Evolutionary conservation across 92 coral and sea anemone species (phyloP).

Genomic region (Epizoanthus ramosus): DNA sequence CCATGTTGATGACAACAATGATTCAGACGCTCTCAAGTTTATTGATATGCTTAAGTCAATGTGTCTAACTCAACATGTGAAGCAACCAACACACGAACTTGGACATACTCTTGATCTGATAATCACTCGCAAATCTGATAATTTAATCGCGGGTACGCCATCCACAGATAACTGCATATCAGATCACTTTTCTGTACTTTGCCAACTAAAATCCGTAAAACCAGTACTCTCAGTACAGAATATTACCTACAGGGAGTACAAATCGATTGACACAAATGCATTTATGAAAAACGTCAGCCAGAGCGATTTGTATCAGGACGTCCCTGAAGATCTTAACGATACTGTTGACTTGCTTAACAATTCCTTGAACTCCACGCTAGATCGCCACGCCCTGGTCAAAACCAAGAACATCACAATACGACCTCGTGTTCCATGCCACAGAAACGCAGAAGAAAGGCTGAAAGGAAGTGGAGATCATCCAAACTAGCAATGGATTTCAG

Average conservation of each 20-base stretch:
- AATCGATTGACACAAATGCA: constrained; percentile 24
- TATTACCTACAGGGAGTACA: constrained; percentile 19
- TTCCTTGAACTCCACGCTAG: constrained; percentile 37
- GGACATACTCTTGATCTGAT: constrained; percentile 51
- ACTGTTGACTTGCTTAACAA: constrained; percentile 41
- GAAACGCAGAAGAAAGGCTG: constrained; percentile 34
- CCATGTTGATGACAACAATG: constrained; percentile 35
- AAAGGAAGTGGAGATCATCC: constrained; percentile 38
- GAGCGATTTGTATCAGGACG: constrained; percentile 26
- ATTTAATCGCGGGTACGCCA: constrained; percentile 34
- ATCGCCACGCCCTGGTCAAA: constrained; percentile 41
- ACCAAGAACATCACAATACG: constrained; percentile 35
- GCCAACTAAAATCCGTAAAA: constrained; percentile 40
- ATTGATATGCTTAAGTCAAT: constrained; percentile 46
- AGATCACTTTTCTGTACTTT: constrained; percentile 33
- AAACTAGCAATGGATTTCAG: constrained; percentile 21
- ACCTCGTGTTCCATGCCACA: constrained; percentile 33
- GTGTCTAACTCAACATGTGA: constrained; percentile 47
- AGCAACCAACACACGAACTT: constrained; percentile 51
- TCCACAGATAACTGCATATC: constrained; percentile 37
- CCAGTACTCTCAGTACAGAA: constrained; percentile 25
- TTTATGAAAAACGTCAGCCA: constrained; percentile 12
- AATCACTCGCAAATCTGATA: constrained; percentile 39
- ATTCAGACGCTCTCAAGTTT: constrained; percentile 44
- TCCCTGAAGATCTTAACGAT: constrained; percentile 47